Evolutionary conservation across 2,797 vertebrate genomes (phyloP).

Genomic region (Psittacula derbiana): DNA sequence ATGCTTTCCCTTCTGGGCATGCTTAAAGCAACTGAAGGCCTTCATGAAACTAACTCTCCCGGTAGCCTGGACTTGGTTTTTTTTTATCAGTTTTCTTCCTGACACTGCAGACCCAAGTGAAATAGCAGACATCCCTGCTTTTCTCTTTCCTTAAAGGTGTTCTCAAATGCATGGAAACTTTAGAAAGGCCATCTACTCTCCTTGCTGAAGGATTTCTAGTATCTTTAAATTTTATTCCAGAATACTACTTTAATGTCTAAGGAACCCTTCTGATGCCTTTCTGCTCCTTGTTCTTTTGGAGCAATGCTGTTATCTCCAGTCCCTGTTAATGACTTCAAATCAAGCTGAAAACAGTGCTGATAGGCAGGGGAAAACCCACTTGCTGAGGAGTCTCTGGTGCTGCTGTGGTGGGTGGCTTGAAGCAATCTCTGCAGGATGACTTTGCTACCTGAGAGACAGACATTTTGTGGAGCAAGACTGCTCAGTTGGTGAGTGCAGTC

Average conservation of each 20-base stretch:
- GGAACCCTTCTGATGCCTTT: neutral
- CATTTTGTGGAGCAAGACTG: neutral
- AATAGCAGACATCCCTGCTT: neutral
- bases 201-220: neutral
- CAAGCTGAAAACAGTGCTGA: neutral
- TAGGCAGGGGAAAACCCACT: neutral
- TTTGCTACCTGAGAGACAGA: neutral
- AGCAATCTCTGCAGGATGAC: neutral
- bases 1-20: neutral
- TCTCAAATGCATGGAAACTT: neutral
- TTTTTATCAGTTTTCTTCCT: neutral
- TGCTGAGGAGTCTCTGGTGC: neutral
- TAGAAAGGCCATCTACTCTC: neutral
- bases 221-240: neutral
- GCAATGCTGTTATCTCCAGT: neutral
- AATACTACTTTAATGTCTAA: neutral
- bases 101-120: neutral
- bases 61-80: neutral
- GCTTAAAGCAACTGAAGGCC: neutral
- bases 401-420: neutral
- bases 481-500: neutral
- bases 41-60: neutral
- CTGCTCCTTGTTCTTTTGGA: neutral
- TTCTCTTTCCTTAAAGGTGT: neutral
- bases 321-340: neutral